phyloP scores from a whole-genome alignment of 2,888 invertebrate species.

The Bellardia pandia region DNA sequence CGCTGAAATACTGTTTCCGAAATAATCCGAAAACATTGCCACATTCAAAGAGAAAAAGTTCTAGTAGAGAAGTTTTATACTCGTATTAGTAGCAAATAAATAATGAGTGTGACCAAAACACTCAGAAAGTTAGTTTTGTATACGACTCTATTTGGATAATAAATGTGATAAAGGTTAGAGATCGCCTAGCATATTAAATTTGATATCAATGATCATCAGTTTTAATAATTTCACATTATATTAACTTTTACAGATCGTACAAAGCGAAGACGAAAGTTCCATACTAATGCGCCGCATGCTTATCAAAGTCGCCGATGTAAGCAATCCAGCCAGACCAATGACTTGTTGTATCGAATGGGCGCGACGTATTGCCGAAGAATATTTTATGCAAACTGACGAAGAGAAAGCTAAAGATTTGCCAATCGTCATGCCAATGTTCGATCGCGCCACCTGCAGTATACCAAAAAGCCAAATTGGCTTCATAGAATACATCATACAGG shows the following conservation, averaged over 20 bases:
- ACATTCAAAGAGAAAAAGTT: too few species aligned
- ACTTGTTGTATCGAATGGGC: conserved; percentile 96
- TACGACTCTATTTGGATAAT: too few species aligned
- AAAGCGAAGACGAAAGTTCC: conserved; percentile 89
- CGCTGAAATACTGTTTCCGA: too few species aligned
- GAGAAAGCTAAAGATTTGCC: conserved; percentile 95
- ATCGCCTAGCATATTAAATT: too few species aligned
- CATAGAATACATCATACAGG: conserved; percentile 98
- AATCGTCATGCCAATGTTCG: conserved; percentile 99
- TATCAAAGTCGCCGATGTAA: conserved; percentile 99
- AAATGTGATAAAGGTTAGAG: too few species aligned
- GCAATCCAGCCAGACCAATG: conserved; percentile 96
- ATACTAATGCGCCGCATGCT: conserved; percentile 96
- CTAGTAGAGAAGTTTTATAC: too few species aligned
- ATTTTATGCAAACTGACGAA: conserved; percentile 98
- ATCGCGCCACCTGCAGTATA: conserved; percentile 96
- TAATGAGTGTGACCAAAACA: too few species aligned
- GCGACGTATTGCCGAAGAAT: conserved; percentile 96
- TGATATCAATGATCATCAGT: not conserved
- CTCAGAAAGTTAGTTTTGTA: too few species aligned
- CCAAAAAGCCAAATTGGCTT: conserved; percentile 99
- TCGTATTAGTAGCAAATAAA: too few species aligned
- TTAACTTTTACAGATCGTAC: conserved; percentile 77
- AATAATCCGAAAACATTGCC: too few species aligned
- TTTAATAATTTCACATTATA: not conserved